Evolutionary conservation across 1,140 invertebrate genomes (phyloP).

Genomic region (Lepidostoma basale): DNA sequence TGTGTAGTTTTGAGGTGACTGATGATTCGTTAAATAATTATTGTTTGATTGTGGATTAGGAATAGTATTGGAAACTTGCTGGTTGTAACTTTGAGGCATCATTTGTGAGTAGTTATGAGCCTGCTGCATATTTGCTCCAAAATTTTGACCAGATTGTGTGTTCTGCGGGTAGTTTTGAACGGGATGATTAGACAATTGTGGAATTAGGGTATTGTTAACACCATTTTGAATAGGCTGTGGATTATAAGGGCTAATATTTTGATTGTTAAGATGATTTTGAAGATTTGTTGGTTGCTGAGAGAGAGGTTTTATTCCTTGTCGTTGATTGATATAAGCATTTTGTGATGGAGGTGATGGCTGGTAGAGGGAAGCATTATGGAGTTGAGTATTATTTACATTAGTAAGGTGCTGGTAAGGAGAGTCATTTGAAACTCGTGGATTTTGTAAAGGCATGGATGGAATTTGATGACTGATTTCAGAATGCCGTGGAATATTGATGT

Average conservation of each 20-base stretch:
- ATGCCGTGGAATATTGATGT: conserved; percentile 18
- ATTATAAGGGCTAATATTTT: conserved; percentile 46
- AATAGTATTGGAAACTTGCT: conserved; percentile 50
- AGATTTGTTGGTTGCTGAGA: conserved; percentile 20
- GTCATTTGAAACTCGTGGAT: conserved; percentile 14
- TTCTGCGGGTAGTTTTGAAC: conserved; percentile 47
- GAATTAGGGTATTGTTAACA: background rate
- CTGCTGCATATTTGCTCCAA: conserved; percentile 10
- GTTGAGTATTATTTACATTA: conserved; percentile 9
- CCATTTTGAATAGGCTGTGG: conserved; percentile 49
- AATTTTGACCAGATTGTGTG: conserved; percentile 52
- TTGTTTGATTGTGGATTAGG: conserved; percentile 42
- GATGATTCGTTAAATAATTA: conserved; percentile 50
- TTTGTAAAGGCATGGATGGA: conserved; percentile 11
- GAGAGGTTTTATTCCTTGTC: conserved; percentile 29
- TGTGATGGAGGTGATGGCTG: conserved; percentile 34
- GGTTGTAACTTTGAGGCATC: conserved; percentile 52
- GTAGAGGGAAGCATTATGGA: conserved; percentile 22
- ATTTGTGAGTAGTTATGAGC: conserved; percentile 12
- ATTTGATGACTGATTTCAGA: conserved; percentile 21
- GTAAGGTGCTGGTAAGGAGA: conserved; percentile 27
- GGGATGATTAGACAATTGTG: background rate
- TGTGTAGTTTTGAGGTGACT: conserved; percentile 47
- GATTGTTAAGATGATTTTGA: conserved; percentile 46
- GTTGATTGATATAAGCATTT: conserved; percentile 25